Conservation (phyloP, 2,113 vertebrate genomes). For the Bos indicus region DNA sequence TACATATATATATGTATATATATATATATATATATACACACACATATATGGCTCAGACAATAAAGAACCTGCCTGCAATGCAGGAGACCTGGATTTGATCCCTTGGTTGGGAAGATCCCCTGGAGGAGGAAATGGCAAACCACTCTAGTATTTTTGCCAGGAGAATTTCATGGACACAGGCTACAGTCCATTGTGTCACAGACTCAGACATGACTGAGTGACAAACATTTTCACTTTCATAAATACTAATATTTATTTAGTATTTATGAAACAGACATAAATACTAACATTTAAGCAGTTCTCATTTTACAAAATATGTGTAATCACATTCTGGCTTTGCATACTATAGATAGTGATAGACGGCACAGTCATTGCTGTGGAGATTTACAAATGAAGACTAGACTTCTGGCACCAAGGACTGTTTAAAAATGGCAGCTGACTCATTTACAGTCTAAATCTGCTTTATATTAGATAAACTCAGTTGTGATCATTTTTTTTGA, state of each 20-base stretch:
- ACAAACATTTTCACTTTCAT: not conserved
- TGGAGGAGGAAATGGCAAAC: not conserved
- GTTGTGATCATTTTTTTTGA: not conserved
- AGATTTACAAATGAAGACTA: not conserved
- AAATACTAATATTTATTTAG: not conserved
- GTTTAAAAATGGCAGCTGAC: not conserved
- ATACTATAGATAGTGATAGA: not conserved
- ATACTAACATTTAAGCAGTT: not conserved
- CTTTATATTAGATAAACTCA: not conserved
- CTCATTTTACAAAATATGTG: not conserved
- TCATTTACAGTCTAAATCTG: not conserved
- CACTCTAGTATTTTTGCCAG: not conserved
- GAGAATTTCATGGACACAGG: not conserved
- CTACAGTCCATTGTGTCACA: not conserved
- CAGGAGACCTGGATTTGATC: not conserved
- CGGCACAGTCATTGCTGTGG: accelerated
- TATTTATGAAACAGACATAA: not conserved
- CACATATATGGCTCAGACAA: not conserved
- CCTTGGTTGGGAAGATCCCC: not conserved
- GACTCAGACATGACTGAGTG: not conserved
- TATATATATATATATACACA: not conserved
- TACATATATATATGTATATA: not conserved
- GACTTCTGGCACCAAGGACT: not conserved
- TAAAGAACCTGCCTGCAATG: not conserved
- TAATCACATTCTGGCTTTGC: not conserved